Evolutionary conservation across 2,113 vertebrate species (phyloP).

Genomic region (Limanda limanda): DNA sequence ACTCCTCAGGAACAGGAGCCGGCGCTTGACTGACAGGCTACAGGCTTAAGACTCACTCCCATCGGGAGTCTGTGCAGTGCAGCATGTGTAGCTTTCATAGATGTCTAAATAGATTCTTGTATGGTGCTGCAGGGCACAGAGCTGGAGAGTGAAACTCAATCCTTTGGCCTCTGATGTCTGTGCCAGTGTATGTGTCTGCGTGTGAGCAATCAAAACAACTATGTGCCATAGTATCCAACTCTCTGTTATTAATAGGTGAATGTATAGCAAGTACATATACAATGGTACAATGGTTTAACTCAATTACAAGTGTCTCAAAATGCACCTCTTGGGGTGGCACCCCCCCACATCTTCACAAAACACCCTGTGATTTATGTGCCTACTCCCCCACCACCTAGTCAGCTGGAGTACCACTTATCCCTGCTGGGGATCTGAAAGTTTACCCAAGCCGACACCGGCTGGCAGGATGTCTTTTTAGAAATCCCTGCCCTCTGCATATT

Average conservation of each 20-base stretch:
- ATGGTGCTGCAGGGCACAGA: conserved; percentile 41
- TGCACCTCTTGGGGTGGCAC: not conserved
- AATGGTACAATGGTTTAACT: not conserved
- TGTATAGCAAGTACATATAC: conserved; percentile 6
- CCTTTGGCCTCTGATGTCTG: conserved; percentile 32
- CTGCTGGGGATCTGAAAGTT: conserved; percentile 62
- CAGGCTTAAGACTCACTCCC: conserved; percentile 41
- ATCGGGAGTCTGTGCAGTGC: conserved; percentile 33
- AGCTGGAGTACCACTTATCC: conserved; percentile 43
- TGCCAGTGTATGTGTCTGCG: conserved; percentile 20
- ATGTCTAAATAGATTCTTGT: conserved; percentile 64
- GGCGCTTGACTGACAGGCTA: conserved; percentile 48
- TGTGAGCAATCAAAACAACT: conserved; percentile 1
- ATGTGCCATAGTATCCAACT: conserved; percentile 12
- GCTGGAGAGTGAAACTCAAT: conserved; percentile 52
- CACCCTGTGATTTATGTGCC: conserved; percentile 30
- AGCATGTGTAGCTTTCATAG: conserved; percentile 50
- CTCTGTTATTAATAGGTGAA: conserved; percentile 33
- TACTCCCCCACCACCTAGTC: conserved; percentile 4
- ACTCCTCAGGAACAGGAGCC: conserved; percentile 29
- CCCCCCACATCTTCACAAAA: not conserved
- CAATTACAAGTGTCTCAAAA: not conserved
- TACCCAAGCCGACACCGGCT: conserved; percentile 51
- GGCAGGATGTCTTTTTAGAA: conserved; percentile 39
- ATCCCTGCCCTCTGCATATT: conserved; percentile 61